Conservation (phyloP, 2,888 invertebrate genomes). For the Drosophila kambysellisi region DNA sequence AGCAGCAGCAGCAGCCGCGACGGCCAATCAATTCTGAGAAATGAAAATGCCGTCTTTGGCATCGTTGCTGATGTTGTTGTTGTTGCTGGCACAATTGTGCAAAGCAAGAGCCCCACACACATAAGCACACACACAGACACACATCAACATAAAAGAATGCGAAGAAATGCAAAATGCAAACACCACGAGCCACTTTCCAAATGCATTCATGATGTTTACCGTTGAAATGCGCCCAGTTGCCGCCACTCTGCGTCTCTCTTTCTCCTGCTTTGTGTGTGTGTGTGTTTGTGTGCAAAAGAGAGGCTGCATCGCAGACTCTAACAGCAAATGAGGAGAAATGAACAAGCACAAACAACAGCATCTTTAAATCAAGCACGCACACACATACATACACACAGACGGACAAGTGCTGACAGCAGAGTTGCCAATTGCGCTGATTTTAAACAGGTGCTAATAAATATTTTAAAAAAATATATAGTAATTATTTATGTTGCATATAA, state of each 20-base stretch:
- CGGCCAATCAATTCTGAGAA: conserved; percentile 82
- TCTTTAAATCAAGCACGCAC: conserved; percentile 32
- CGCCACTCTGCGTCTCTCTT: conserved; percentile 35
- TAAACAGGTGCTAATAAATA: conserved; percentile 11
- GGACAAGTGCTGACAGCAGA: conserved; percentile 37
- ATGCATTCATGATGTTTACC: conserved; percentile 81
- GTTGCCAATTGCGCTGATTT: conserved; percentile 46
- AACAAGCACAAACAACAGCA: conserved; percentile 44
- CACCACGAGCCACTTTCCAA: conserved; percentile 83
- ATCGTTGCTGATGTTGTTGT: conserved; percentile 42
- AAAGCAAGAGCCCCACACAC: conserved; percentile 56
- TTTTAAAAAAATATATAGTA: not conserved
- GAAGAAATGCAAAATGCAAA: conserved; percentile 80
- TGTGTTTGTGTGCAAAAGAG: conserved; percentile 46
- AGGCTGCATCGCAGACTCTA: conserved; percentile 44
- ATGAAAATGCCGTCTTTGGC: conserved; percentile 78
- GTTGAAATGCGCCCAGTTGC: conserved; percentile 79
- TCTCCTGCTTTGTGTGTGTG: conserved; percentile 23
- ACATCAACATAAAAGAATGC: conserved; percentile 81
- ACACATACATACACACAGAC: conserved; percentile 14
- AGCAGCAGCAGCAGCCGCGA: conserved; percentile 51
- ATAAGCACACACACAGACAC: conserved; percentile 47
- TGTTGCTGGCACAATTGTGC: conserved; percentile 74
- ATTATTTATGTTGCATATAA: not conserved
- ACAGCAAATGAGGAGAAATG: conserved; percentile 68